phyloP scores from a whole-genome alignment of 2,888 invertebrate genomes.

The Leistus spinibarbis region DNA sequence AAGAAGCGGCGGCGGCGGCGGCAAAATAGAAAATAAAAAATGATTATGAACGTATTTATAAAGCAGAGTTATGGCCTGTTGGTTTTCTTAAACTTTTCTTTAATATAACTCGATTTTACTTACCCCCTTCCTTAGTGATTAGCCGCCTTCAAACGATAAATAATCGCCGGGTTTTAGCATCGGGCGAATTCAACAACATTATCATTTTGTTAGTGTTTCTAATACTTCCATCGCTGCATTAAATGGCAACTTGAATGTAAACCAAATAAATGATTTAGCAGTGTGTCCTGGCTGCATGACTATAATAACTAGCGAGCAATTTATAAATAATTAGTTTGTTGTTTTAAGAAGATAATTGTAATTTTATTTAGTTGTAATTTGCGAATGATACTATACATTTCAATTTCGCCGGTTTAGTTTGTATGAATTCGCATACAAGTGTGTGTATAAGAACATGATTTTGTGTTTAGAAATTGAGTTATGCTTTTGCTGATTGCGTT shows the following conservation, averaged over 20 bases:
- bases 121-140: slow-evolving; percentile 5
- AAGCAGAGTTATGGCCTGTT: slow-evolving; percentile 41
- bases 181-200: background rate
- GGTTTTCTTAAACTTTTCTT: slow-evolving; percentile 37
- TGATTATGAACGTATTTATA: slow-evolving; percentile 41
- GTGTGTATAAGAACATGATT: background rate
- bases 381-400: background rate
- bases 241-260: background rate
- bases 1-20: too few relatives aligned
- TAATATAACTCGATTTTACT: slow-evolving; percentile 27
- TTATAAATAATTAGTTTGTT: background rate
- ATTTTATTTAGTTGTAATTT: background rate
- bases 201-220: background rate
- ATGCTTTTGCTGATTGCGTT: background rate
- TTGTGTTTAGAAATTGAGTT: background rate
- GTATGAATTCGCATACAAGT: too few relatives aligned
- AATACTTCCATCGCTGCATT: too few relatives aligned
- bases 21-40: slow-evolving; percentile 11
- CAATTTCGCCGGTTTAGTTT: too few relatives aligned
- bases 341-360: background rate
- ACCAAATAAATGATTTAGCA: background rate
- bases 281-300: too few relatives aligned
- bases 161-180: background rate
- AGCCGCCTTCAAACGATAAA: background rate
- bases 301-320: too few relatives aligned